These are phyloP conservation scores for Oophaga pumilio DNA, from an alignment of 2,113 vertebrate species.

Conservation along the genomic window DNA sequence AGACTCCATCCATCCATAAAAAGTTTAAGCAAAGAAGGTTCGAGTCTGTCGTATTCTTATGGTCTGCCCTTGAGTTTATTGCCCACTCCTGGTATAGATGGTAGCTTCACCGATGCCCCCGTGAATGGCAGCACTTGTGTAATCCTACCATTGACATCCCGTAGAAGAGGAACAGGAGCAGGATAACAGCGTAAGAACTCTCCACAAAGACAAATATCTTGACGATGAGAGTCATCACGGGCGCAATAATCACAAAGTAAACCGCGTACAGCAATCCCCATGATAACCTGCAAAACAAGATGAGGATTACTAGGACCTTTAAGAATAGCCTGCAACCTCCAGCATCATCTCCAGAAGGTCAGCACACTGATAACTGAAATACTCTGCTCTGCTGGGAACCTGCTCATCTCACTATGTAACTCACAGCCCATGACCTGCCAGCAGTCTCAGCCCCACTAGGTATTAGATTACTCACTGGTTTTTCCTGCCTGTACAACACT, in stretches of 20 bases:
- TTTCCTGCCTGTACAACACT: constrained; percentile 39
- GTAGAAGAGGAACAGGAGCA: constrained; percentile 81
- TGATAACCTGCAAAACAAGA: constrained; percentile 74
- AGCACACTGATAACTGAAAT: too few species aligned
- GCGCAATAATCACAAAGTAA: constrained; percentile 73
- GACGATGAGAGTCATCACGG: constrained; percentile 74
- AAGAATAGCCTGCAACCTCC: neutral
- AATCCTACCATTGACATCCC: constrained; percentile 83
- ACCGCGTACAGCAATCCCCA: constrained; percentile 82
- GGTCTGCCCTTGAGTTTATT: too few species aligned
- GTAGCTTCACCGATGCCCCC: neutral
- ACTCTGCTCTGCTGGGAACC: too few species aligned
- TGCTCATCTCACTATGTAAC: neutral
- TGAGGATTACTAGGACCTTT: too few species aligned
- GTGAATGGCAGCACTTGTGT: too few species aligned
- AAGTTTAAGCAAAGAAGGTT: too few species aligned
- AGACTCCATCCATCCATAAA: too few species aligned
- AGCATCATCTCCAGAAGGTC: neutral
- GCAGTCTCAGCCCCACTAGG: neutral
- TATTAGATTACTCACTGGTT: neutral
- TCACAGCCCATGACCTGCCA: neutral
- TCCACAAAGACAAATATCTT: constrained; percentile 62
- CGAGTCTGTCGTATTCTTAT: too few species aligned
- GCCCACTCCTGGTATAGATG: too few species aligned
- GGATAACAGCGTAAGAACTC: constrained; percentile 72